Evolutionary conservation across 2,113 vertebrate species (phyloP).

Genomic region (Stictonetta naevosa): DNA sequence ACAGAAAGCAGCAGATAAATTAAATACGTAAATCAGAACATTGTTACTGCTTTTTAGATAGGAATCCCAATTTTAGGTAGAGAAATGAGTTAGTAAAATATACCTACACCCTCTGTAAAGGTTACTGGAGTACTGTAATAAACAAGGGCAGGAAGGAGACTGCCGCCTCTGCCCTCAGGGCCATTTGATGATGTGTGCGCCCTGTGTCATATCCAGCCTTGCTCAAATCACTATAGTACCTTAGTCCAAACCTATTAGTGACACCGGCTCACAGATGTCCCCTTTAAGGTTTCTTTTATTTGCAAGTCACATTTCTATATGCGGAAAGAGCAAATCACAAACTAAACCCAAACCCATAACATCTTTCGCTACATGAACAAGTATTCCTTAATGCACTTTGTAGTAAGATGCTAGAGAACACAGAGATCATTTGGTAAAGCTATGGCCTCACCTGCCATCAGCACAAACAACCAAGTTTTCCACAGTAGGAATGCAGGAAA

Average conservation of each 20-base stretch:
- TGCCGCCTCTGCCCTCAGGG: neutral
- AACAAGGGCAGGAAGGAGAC: neutral
- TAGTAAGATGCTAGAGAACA: neutral
- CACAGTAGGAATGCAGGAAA: neutral
- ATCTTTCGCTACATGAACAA: neutral
- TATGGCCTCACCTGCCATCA: neutral
- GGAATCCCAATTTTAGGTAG: neutral
- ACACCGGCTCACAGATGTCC: neutral
- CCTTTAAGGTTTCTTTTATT: neutral
- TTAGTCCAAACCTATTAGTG: neutral
- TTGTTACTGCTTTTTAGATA: neutral
- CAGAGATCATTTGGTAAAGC: neutral
- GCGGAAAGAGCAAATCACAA: neutral
- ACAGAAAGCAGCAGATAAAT: neutral
- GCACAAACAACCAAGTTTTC: neutral
- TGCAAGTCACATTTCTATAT: neutral
- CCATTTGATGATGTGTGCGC: fast-evolving
- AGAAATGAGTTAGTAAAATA: neutral
- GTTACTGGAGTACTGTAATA: neutral
- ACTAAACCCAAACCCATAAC: neutral
- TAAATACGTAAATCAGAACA: neutral
- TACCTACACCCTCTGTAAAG: neutral
- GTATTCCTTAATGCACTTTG: neutral
- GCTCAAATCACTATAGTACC: neutral
- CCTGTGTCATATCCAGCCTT: neutral